A percentile compares a stretch with the other conserved stretches of the same genome.
These are phyloP conservation scores for Symphodus melops DNA, from an alignment of 2,113 vertebrate genomes.

Conservation along the genomic window DNA sequence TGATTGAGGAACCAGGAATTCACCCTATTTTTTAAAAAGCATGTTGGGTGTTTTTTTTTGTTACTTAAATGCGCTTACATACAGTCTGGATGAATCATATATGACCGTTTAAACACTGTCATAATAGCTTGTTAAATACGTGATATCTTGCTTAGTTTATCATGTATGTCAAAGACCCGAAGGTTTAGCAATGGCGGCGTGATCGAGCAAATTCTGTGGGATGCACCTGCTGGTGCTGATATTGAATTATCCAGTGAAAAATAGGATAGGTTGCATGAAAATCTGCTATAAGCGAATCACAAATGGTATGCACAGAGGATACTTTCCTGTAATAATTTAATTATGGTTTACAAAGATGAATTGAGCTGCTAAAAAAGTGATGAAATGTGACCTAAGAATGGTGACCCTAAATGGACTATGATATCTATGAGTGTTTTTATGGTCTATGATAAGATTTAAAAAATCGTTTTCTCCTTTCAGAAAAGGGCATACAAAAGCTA, in stretches of 20 bases:
- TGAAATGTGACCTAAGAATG: not conserved
- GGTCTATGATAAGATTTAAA: too few relatives aligned
- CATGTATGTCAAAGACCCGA: not conserved
- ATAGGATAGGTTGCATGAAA: not conserved
- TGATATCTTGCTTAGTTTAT: not conserved
- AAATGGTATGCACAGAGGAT: not conserved
- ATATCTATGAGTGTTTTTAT: not conserved
- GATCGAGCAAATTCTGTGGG: conserved; percentile 85
- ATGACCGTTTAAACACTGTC: not conserved
- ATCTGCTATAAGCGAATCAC: not conserved
- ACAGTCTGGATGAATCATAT: not conserved
- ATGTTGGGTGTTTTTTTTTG: not conserved
- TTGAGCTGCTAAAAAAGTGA: not conserved
- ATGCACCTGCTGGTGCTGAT: conserved; percentile 74
- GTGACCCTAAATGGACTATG: conserved; percentile 13
- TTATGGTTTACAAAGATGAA: not conserved
- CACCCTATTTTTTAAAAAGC: not conserved
- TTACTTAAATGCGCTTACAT: not conserved
- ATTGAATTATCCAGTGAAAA: conserved; percentile 31
- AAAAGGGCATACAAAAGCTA: conserved; percentile 99
- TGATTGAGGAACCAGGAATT: not conserved
- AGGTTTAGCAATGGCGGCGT: conserved; percentile 76
- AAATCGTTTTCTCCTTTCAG: conserved; percentile 76
- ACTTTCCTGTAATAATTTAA: not conserved
- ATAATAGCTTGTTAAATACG: not conserved